These are phyloP conservation scores for Etheostoma nigrum DNA, from an alignment of 2,797 vertebrate species.

Conservation along the genomic window DNA sequence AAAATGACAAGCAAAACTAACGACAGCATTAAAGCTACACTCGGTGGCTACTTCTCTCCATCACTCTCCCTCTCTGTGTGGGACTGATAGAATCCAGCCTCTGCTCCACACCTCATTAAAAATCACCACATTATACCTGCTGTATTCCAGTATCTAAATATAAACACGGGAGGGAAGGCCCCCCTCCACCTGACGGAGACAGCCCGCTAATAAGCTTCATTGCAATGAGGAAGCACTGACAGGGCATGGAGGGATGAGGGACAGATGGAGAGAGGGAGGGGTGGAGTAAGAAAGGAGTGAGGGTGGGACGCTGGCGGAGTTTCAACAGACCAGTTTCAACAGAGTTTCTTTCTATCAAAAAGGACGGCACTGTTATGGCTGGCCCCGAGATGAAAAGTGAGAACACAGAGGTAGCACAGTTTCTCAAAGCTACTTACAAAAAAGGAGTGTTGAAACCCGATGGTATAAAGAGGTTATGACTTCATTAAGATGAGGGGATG, in stretches of 20 bases:
- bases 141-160: slow-evolving; percentile 72
- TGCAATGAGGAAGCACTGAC: slow-evolving; percentile 57
- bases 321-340: slow-evolving; percentile 54
- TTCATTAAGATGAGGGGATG: slow-evolving; percentile 8
- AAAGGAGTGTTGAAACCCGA: slow-evolving; percentile 2
- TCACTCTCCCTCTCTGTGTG: slow-evolving; percentile 25
- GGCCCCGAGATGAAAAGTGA: slow-evolving; percentile 34
- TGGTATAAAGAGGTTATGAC: slow-evolving; percentile 31
- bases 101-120: slow-evolving; percentile 69
- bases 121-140: slow-evolving; percentile 67
- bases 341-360: slow-evolving; percentile 27
- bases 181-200: slow-evolving; percentile 47
- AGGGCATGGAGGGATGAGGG: slow-evolving; percentile 62
- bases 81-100: slow-evolving; percentile 66
- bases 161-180: slow-evolving; percentile 63
- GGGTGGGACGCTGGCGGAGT: slow-evolving; percentile 26
- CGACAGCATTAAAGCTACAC: slow-evolving; percentile 17
- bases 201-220: slow-evolving; percentile 76
- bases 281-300: neutral
- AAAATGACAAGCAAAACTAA: slow-evolving; percentile 37
- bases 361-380: slow-evolving; percentile 10
- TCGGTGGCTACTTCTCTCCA: slow-evolving; percentile 27
- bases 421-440: slow-evolving; percentile 7
- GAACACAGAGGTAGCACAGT: slow-evolving; percentile 3
- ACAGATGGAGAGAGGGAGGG: slow-evolving; percentile 62